phyloP scores from a whole-genome alignment of 2,797 vertebrate species.

The Pseudomugil gertrudae region DNA sequence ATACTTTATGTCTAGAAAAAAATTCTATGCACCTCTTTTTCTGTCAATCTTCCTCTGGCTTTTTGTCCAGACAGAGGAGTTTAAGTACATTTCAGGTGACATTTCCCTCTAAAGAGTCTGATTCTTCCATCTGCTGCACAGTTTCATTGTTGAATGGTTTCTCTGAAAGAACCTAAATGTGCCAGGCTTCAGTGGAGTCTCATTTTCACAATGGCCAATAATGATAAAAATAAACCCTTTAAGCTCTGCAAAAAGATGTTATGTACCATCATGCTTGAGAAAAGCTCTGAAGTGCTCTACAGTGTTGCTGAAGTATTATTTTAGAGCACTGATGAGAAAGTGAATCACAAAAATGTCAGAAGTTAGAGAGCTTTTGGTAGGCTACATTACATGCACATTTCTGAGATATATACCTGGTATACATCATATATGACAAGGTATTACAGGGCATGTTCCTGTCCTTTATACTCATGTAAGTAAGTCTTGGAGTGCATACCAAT shows the following conservation, averaged over 20 bases:
- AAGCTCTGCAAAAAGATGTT: slow-evolving; percentile 42
- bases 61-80: slow-evolving; percentile 21
- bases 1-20: slow-evolving; percentile 45
- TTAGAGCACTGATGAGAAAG: slow-evolving; percentile 27
- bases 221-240: slow-evolving; percentile 47
- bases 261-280: slow-evolving; percentile 34
- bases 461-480: slow-evolving; percentile 6
- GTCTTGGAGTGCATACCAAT: neutral
- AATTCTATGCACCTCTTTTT: slow-evolving; percentile 23
- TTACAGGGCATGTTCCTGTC: slow-evolving; percentile 1
- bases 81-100: slow-evolving; percentile 44
- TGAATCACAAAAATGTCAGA: slow-evolving; percentile 28
- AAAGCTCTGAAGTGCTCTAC: slow-evolving; percentile 37
- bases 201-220: slow-evolving; percentile 65
- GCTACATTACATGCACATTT: slow-evolving; percentile 12
- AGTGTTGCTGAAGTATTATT: slow-evolving; percentile 36
- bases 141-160: slow-evolving; percentile 67
- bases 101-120: slow-evolving; percentile 56
- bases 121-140: slow-evolving; percentile 54
- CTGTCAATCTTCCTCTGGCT: slow-evolving; percentile 4
- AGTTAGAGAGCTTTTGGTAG: slow-evolving; percentile 19
- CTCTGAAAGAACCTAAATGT: slow-evolving; percentile 59
- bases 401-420: slow-evolving; percentile 7
- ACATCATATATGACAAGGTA: slow-evolving; percentile 3
- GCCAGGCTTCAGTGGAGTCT: slow-evolving; percentile 55